Conservation (phyloP, 2,113 vertebrate genomes). For the Notothenia rossii region DNA sequence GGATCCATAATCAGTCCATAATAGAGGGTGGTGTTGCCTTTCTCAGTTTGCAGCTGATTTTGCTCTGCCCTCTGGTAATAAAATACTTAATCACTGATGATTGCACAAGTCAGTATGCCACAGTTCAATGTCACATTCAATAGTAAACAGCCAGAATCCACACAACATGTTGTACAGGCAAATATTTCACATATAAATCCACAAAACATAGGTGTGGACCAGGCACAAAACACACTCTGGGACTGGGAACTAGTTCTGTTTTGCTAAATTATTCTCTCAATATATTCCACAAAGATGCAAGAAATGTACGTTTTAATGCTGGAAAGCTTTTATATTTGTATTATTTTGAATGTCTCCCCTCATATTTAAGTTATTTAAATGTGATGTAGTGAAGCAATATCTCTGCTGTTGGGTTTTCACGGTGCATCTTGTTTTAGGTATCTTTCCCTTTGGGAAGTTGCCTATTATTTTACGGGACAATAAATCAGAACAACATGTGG, state of each 20-base stretch:
- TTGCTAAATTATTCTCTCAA: slow-evolving; percentile 4
- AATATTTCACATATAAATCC: slow-evolving; percentile 58
- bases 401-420: neutral
- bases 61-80: slow-evolving; percentile 52
- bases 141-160: slow-evolving; percentile 47
- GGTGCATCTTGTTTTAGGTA: slow-evolving; percentile 13
- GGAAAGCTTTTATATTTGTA: neutral
- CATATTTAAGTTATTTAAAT: neutral
- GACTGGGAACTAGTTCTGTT: neutral
- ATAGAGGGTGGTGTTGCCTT: slow-evolving; percentile 35
- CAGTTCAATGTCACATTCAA: slow-evolving; percentile 67
- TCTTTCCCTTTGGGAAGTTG: neutral
- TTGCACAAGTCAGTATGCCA: slow-evolving; percentile 50
- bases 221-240: slow-evolving; percentile 15
- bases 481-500: slow-evolving; percentile 40
- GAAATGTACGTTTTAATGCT: neutral
- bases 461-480: slow-evolving; percentile 3
- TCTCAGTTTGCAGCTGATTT: slow-evolving; percentile 48
- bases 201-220: slow-evolving; percentile 36
- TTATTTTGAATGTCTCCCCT: neutral
- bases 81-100: slow-evolving; percentile 69
- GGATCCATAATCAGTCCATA: slow-evolving; percentile 40
- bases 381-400: slow-evolving; percentile 12
- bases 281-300: slow-evolving; percentile 18
- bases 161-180: slow-evolving; percentile 31